Evolutionary conservation across 2,797 vertebrate species (phyloP), one percentile per base, ranked within the genome.

Genomic region (Coregonus ussuriensis): DNA sequence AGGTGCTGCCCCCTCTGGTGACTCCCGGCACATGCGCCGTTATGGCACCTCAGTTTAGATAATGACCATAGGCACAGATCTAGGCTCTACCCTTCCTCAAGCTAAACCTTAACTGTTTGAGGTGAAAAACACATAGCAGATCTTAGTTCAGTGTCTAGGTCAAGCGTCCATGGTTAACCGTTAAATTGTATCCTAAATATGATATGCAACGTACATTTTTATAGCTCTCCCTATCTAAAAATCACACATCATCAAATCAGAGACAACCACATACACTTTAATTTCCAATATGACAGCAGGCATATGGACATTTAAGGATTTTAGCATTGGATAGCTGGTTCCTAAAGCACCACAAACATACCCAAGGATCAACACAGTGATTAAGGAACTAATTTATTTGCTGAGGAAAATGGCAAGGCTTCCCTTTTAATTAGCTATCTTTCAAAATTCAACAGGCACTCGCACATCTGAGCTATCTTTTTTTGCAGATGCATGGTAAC

Each of bases 1-100:
- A 85, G 77, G 79, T 84, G 84, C 90, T 91, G 88, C 88, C 84
- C 80, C 85, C 72, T 89, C 77, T 92, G 92, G 91, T 76, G 66
- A 82, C 35, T 74, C 78, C 4, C n/a, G 1, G 21, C 59, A 11
- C 7, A 71, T 84, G 53, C 5, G 13, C 59, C 29, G n/a, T 25
- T 63, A 25, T 63, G 59, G 59, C 21, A 13, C 59, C 6, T 63
- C 59, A 11, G 6, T 2, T 3, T 11, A 9, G n/a, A 25, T 25
- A 25, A 9, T 25, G 59, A 25, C 21, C 9, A 68, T 62, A 62
- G 56, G 6, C 56, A 62, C 18, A 18, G 11, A 63, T 63, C 21
- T 62, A 62, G 54, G 54, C 6, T n/a, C 54, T 59, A 59, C 1
- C 68, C 5, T 14, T 52, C 51, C 16, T 54, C 53, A 54, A 18